Evolutionary conservation across 2,113 vertebrate species (phyloP), one percentile per base, ranked within the genome.

Genomic region (Anarhynchus alexandrinus): DNA sequence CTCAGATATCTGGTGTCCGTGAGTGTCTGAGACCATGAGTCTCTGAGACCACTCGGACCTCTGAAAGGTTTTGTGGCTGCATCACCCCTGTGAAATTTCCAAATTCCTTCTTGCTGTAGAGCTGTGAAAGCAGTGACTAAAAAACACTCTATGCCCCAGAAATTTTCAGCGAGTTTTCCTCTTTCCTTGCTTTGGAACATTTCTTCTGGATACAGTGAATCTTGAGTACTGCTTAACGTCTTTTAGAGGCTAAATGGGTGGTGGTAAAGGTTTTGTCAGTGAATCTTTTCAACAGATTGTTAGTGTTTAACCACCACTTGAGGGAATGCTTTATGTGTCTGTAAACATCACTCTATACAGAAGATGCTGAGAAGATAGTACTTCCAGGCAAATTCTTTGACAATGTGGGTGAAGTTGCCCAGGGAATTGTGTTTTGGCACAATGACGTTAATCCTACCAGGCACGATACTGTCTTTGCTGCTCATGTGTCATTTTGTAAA

Each of bases 251-350:
- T 70, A 69, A 73, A 9, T 0, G 15, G 6, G 9, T 86, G 79
- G 23, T 74, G 38, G 34, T 62, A 92, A 88, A 94, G 51, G 18
- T 70, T 92, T 93, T 94, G 85, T 90, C 92, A 81, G 74, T 47
- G 22, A 49, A 36, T 81, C 23, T 88, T 92, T 78, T 82, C 32
- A 88, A 62, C 4, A 70, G 45, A 74, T 43, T 88, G 55, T 62
- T 90, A 51, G 72, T 88, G 47, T 90, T 94, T 90, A 94, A 67
- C 72, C n/a, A 43, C 15, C 29, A 51, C 88, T 93, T 81, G 55
- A 77, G 72, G 67, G 51, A 93, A 90, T 71, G 42, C 8, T 94
- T 90, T 59, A 55, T 52, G 64, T 81, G 90, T 78, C 72, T 74
- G 43, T 64, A 93, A 90, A 73, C 18, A 88, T 92, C 55, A 55